phyloP scores from a whole-genome alignment of 1,140 invertebrate species.

The Neuroterus valhalla region DNA sequence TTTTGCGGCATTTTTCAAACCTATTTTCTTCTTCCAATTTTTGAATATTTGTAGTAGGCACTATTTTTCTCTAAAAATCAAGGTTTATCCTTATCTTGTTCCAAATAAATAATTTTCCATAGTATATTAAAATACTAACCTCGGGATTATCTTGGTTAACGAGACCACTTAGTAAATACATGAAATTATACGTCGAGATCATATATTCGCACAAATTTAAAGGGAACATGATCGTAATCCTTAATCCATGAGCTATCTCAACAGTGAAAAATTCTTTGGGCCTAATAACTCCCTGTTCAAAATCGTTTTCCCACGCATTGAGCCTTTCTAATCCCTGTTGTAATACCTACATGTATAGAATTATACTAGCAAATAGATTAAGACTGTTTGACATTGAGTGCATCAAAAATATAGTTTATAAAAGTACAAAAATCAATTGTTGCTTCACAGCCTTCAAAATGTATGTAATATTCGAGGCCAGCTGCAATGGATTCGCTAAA shows the following conservation, averaged over 20 bases:
- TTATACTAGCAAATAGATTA: too few species aligned
- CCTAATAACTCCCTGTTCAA: conserved; percentile 47
- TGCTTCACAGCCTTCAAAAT: conserved; percentile 45
- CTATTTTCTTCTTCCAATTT: conserved; percentile 24
- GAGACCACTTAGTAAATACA: conserved; percentile 49
- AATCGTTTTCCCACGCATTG: too few species aligned
- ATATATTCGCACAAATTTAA: conserved; percentile 43
- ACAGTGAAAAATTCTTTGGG: conserved; percentile 44
- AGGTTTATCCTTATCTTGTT: too few species aligned
- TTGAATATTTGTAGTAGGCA: neutral
- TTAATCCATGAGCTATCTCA: conserved; percentile 43
- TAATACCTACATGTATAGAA: too few species aligned
- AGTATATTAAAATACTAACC: too few species aligned
- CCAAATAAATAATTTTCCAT: too few species aligned
- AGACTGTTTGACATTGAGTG: conserved; percentile 46
- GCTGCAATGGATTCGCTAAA: conserved; percentile 47
- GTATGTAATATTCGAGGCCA: conserved; percentile 36
- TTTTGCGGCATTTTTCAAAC: conserved; percentile 27
- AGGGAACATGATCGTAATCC: conserved; percentile 37
- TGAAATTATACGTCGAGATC: conserved; percentile 40
- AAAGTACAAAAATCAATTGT: too few species aligned
- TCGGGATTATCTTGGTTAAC: conserved; percentile 51
- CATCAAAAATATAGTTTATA: conserved; percentile 51
- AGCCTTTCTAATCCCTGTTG: too few species aligned
- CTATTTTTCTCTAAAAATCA: too few species aligned